Evolutionary conservation across 2,797 vertebrate genomes (phyloP).

Genomic region (Brachyalestes nurse): DNA sequence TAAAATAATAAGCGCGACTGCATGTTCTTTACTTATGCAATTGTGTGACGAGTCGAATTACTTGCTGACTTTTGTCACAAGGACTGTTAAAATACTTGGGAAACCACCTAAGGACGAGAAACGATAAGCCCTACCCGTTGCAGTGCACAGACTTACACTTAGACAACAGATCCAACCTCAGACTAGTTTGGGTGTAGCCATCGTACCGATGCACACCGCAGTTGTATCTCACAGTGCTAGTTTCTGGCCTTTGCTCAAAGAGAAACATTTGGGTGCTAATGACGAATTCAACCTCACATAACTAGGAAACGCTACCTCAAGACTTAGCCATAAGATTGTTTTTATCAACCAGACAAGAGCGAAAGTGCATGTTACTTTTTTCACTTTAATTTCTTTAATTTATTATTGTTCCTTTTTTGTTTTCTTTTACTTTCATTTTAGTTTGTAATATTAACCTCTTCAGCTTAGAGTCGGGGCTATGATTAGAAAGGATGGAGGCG

Average conservation of each 20-base stretch:
- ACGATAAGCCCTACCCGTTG: conserved; percentile 44
- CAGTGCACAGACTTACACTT: conserved; percentile 56
- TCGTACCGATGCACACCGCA: conserved; percentile 52
- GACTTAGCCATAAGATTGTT: conserved; percentile 80
- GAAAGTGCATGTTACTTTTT: conserved; percentile 66
- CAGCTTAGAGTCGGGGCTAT: conserved; percentile 68
- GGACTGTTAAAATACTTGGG: conserved; percentile 55
- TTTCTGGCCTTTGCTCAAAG: conserved; percentile 54
- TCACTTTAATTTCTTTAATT: conserved; percentile 60
- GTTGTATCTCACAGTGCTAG: conserved; percentile 52
- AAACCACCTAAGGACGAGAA: conserved; percentile 42
- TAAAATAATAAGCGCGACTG: conserved; percentile 21
- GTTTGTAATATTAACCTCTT: conserved; percentile 64
- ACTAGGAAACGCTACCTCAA: conserved; percentile 86
- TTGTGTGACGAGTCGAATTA: conserved; percentile 50
- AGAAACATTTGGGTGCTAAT: conserved; percentile 61
- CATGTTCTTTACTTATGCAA: conserved; percentile 63
- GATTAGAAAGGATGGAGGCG: conserved; percentile 60
- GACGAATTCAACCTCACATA: conserved; percentile 78
- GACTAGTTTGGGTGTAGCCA: conserved; percentile 50
- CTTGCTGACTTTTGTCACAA: conserved; percentile 44
- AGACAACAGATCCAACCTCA: conserved; percentile 59
- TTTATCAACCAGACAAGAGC: conserved; percentile 62
- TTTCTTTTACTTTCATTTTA: conserved; percentile 43
- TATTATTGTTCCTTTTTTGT: conserved; percentile 60